These are phyloP conservation scores for Rynchops niger DNA, from an alignment of 2,113 vertebrate genomes.

Conservation along the genomic window DNA sequence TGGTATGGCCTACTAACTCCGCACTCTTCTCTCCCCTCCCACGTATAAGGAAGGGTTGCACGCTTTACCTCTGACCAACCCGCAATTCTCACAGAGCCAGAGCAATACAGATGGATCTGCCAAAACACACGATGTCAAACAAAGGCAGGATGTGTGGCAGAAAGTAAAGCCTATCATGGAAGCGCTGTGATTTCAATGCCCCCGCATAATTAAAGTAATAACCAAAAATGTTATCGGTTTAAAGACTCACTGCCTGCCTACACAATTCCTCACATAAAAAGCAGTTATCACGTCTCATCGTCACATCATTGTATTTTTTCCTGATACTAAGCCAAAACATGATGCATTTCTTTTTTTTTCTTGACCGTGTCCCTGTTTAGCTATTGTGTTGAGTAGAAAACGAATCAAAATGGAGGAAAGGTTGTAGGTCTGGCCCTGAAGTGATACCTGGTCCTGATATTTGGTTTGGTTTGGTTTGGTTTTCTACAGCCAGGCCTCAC, in stretches of 20 bases:
- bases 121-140: not conserved
- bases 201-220: not conserved
- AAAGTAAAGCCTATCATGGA: not conserved
- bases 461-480: not conserved
- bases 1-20: not conserved
- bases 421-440: not conserved
- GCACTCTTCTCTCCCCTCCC: not conserved
- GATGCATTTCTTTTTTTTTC: not conserved
- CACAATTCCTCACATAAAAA: not conserved
- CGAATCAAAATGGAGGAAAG: not conserved
- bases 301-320: not conserved
- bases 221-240: not conserved
- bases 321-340: not conserved
- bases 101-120: not conserved
- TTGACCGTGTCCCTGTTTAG: not conserved
- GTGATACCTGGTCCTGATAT: not conserved
- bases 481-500: not conserved
- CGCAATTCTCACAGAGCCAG: accelerated
- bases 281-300: not conserved
- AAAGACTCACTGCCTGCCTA: not conserved
- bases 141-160: not conserved
- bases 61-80: not conserved
- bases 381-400: not conserved
- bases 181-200: not conserved
- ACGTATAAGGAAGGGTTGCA: not conserved